phyloP scores from a whole-genome alignment of 2,888 invertebrate genomes.

The Eristalis tenax region DNA sequence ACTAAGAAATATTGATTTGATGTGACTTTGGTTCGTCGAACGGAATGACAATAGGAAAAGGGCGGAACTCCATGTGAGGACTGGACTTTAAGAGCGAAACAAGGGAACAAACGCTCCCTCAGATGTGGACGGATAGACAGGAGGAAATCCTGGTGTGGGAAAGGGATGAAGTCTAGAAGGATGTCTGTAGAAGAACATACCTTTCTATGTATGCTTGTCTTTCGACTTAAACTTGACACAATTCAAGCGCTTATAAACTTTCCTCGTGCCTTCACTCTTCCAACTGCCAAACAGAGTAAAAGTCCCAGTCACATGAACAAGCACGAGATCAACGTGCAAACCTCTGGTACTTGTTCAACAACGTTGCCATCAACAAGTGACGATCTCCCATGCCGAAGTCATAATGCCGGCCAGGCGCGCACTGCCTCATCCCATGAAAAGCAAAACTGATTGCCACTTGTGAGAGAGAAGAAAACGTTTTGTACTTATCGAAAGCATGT shows the following conservation, averaged over 20 bases:
- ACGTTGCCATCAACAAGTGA: conserved; percentile 12
- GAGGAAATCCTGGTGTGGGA: too few relatives aligned
- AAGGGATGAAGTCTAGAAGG: too few relatives aligned
- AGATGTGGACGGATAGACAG: too few relatives aligned
- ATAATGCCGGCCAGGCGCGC: conserved; percentile 14
- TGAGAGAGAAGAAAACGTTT: conserved; percentile 42
- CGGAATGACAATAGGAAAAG: neutral
- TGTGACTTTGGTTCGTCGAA: conserved; percentile 13
- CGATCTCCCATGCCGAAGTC: neutral
- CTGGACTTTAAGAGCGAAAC: conserved; percentile 4
- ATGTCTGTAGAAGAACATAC: too few relatives aligned
- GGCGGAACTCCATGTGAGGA: neutral
- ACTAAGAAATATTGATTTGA: conserved; percentile 54
- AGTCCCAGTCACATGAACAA: too few relatives aligned
- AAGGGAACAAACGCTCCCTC: too few relatives aligned
- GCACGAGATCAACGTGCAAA: too few relatives aligned
- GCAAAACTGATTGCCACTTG: conserved; percentile 47
- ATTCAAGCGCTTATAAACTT: too few relatives aligned
- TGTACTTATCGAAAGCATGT: conserved; percentile 40
- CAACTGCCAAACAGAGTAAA: too few relatives aligned
- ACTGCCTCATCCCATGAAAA: conserved; percentile 3
- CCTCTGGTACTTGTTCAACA: neutral
- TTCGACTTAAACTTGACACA: too few relatives aligned
- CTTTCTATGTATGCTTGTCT: too few relatives aligned
- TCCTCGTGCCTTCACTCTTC: too few relatives aligned